Evolutionary conservation across 2,888 invertebrate genomes (phyloP), one percentile per base, ranked within the genome.

Genomic region (Anorthoa munda): DNA sequence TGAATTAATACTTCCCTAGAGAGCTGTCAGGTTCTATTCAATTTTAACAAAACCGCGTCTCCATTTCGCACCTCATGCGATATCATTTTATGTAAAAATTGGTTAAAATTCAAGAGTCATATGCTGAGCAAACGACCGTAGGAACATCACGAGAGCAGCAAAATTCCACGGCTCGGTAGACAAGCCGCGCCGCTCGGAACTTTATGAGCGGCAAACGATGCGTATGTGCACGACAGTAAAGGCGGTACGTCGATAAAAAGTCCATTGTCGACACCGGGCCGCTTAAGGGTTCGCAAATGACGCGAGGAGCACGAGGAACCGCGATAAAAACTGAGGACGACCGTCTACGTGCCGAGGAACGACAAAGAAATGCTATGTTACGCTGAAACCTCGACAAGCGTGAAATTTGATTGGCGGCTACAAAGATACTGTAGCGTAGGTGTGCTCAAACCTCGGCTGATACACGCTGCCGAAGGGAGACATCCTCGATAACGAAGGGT

Each of bases 241-340:
- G 90, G 88, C 91, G 90, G 92, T 90, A 87, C 87, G 90, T 84
- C 93, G 93, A 95, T 94, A 95, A 95, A 95, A 94, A 93, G 88
- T 90, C 93, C 93, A 94, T 94, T 93, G 93, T 92, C 92, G 92
- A 92, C 93, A 93, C 92, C 93, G 88, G 89, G 87, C 84, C 90
- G 89, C 90, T 91, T 92, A 91, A 90, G 92, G 91, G 92, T 93
- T 91, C 91, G 91, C 92, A 95, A 94, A 94, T 93, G 94, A 94
- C 92, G 89, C 86, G 91, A 91, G 90, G 89, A 93, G 89, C 90
- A 89, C 86, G 89, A 91, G 91, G 89, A 92, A 90, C 90, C 87
- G 88, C 90, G 93, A 95, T 95, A 95, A 95, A 95, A 95, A 95
- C 91, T 90, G 89, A 88, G 89, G 89, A 89, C 88, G 87, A 87